A percentile compares a stretch with the other conserved stretches of the same genome.
Conservation (phyloP, 2,888 invertebrate species). For the Entomobrya multifasciata region DNA sequence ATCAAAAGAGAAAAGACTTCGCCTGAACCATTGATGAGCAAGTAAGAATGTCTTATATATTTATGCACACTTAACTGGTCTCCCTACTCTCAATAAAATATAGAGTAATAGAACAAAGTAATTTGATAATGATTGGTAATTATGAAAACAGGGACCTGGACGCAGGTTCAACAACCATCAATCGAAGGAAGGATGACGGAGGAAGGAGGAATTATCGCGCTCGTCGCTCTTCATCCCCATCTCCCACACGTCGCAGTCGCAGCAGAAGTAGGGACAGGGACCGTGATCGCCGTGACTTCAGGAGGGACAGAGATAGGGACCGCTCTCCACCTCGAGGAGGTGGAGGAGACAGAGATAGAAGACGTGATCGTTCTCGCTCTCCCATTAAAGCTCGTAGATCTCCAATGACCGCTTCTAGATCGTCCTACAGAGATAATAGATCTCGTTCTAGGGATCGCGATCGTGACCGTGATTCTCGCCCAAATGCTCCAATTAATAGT, state of each 20-base stretch:
- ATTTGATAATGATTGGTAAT: background rate
- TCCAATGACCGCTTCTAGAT: conserved; percentile 79
- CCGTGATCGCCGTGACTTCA: conserved; percentile 24
- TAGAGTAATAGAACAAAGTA: too few species aligned
- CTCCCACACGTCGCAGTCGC: conserved; percentile 58
- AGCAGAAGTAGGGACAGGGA: conserved; percentile 59
- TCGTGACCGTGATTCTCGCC: conserved; percentile 30
- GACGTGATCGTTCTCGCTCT: conserved; percentile 64
- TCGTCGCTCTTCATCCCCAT: conserved; percentile 46
- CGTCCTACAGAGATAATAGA: conserved; percentile 80
- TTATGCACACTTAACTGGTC: too few species aligned
- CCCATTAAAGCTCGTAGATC: conserved; percentile 13
- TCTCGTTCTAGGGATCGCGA: conserved; percentile 57
- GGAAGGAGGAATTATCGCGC: conserved; percentile 68
- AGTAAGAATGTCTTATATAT: too few species aligned
- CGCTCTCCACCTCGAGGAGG: conserved; percentile 50
- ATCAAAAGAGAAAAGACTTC: conserved; percentile 46
- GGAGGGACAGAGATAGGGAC: conserved; percentile 44
- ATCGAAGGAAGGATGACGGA: conserved; percentile 58
- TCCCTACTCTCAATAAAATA: too few species aligned
- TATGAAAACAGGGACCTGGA: conserved; percentile 39
- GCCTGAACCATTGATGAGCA: conserved; percentile 20
- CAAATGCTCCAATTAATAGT: background rate
- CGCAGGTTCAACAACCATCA: conserved; percentile 23
- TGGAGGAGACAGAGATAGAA: conserved; percentile 69